Evolutionary conservation across 2,888 invertebrate genomes (phyloP).

Genomic region (Chrysina gloriosa): DNA sequence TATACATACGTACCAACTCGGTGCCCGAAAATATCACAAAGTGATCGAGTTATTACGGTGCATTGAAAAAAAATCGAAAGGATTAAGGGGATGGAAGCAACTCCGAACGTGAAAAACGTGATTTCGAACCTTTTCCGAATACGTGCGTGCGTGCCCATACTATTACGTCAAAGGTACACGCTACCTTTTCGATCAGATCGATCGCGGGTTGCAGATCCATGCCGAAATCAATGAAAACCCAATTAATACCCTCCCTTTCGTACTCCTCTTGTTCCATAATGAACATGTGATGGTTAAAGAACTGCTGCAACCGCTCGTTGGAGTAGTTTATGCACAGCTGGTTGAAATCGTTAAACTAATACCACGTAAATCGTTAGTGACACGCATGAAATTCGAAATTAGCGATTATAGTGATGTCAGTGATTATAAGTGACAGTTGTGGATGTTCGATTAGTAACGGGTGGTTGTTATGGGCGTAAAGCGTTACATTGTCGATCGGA

Average conservation of each 20-base stretch:
- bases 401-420: not conserved
- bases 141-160: not conserved
- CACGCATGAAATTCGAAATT: not conserved
- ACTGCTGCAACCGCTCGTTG: constrained; percentile 95
- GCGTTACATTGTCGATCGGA: no score
- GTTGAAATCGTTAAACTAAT: constrained; percentile 93
- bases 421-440: not conserved
- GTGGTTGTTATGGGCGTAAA: no score
- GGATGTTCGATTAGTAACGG: not conserved
- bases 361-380: constrained; percentile 46
- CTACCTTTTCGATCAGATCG: constrained; percentile 89
- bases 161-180: constrained; percentile 10
- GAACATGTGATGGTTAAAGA: constrained; percentile 97
- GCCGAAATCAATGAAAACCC: constrained; percentile 96
- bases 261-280: constrained; percentile 96
- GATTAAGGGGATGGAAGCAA: no score
- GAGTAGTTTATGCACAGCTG: constrained; percentile 97
- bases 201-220: constrained; percentile 93
- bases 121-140: no score
- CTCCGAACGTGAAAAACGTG: no score
- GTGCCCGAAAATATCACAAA: constrained; percentile 1
- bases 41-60: constrained; percentile 37
- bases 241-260: constrained; percentile 89
- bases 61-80: not conserved
- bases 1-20: constrained; percentile 43